These are phyloP conservation scores for Tympanoctomys barrerae DNA, from an alignment of 2,797 vertebrate species.

Conservation along the genomic window DNA sequence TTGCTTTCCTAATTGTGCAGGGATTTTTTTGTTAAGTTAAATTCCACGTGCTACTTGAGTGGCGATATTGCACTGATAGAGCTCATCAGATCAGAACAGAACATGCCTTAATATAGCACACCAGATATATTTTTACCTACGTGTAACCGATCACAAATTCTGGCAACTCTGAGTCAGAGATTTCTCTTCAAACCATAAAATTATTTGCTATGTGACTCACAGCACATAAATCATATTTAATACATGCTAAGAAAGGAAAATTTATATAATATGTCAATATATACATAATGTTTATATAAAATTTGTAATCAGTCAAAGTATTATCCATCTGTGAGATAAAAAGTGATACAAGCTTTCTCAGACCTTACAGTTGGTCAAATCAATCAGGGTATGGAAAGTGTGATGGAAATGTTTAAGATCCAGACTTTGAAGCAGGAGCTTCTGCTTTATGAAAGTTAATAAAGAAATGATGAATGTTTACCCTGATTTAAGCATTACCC, in stretches of 20 bases:
- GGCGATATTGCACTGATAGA: conserved; percentile 18
- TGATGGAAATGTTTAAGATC: not conserved
- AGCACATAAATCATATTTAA: conserved; percentile 6
- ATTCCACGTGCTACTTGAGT: not conserved
- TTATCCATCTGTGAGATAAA: conserved; percentile 17
- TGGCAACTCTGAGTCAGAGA: conserved; percentile 63
- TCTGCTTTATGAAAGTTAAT: conserved; percentile 6
- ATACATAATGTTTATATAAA: too few species aligned
- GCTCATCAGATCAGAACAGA: conserved; percentile 25
- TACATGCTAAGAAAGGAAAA: conserved; percentile 2
- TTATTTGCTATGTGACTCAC: conserved; percentile 47
- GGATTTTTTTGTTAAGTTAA: conserved; percentile 7
- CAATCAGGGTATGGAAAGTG: not conserved
- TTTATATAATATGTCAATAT: not conserved
- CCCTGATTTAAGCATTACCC: not conserved
- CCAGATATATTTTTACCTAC: not conserved
- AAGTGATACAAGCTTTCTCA: conserved; percentile 28
- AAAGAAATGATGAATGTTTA: not conserved
- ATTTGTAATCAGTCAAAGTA: not conserved
- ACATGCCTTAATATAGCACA: not conserved
- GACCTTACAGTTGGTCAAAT: not conserved
- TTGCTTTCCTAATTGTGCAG: conserved; percentile 37
- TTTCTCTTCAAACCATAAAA: conserved; percentile 54
- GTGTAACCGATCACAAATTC: conserved; percentile 52
- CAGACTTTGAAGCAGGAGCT: not conserved